phyloP scores from a whole-genome alignment of 2,113 vertebrate genomes.

The Numida meleagris region DNA sequence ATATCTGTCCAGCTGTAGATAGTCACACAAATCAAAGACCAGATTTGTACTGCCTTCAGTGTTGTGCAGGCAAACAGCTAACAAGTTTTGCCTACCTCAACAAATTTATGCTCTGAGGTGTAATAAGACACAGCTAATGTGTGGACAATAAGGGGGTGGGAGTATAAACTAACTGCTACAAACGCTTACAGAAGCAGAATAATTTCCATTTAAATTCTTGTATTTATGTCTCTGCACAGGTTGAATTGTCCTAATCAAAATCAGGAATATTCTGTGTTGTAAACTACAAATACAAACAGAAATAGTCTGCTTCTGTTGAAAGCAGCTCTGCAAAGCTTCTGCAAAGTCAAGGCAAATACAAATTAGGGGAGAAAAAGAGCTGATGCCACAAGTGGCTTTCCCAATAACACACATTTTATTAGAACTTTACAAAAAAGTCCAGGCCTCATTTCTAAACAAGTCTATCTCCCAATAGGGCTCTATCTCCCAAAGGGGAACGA shows the following conservation, averaged over 20 bases:
- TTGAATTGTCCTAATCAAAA: background rate
- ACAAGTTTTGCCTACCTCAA: background rate
- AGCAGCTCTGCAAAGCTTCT: background rate
- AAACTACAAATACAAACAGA: background rate
- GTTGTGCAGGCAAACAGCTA: background rate
- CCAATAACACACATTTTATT: background rate
- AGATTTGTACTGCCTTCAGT: background rate
- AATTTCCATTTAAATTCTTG: background rate
- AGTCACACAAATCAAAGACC: background rate
- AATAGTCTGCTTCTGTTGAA: background rate
- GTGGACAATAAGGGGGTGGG: fast-evolving
- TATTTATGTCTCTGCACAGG: background rate
- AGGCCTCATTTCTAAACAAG: background rate
- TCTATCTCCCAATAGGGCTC: background rate
- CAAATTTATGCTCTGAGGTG: background rate
- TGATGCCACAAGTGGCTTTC: background rate
- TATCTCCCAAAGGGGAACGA: background rate
- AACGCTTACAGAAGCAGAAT: background rate
- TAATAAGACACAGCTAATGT: background rate
- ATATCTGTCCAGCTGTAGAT: background rate
- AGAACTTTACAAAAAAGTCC: background rate
- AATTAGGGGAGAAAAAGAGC: background rate
- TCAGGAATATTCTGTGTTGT: background rate
- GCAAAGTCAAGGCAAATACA: background rate
- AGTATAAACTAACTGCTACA: background rate